Conservation (phyloP, 2,888 invertebrate species). For the Gnatocerus cornutus region DNA sequence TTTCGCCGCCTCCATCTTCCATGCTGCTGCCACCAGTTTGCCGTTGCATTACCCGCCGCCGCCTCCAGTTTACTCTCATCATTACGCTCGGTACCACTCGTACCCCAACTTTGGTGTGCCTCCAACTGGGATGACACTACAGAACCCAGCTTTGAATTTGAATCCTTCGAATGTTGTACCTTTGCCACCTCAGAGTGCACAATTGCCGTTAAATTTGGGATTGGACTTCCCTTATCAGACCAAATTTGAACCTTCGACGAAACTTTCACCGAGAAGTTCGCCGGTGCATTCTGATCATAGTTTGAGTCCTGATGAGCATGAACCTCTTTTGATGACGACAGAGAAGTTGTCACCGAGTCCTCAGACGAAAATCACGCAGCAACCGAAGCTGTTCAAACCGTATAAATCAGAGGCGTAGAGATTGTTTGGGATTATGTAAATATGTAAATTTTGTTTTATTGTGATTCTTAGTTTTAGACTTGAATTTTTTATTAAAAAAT, state of each 20-base stretch:
- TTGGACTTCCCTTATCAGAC: slow-evolving; percentile 61
- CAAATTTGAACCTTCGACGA: slow-evolving; percentile 50
- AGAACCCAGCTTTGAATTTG: slow-evolving; percentile 62
- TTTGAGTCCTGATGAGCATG: slow-evolving; percentile 65
- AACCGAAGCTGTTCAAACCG: slow-evolving; percentile 84
- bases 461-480: not conserved
- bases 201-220: slow-evolving; percentile 59
- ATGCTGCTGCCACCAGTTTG: slow-evolving; percentile 85
- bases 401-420: slow-evolving; percentile 77
- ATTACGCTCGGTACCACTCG: slow-evolving; percentile 75
- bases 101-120: slow-evolving; percentile 67
- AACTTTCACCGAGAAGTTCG: slow-evolving; percentile 64
- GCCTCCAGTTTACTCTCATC: slow-evolving; percentile 75
- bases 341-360: slow-evolving; percentile 61
- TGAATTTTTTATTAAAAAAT: too few relatives aligned
- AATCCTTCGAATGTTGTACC: slow-evolving; percentile 51
- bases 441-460: slow-evolving; percentile 5
- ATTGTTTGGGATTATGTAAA: slow-evolving; percentile 8
- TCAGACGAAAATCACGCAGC: slow-evolving; percentile 68
- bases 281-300: slow-evolving; percentile 68
- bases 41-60: slow-evolving; percentile 74
- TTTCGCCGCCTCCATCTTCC: slow-evolving; percentile 92
- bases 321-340: slow-evolving; percentile 66
- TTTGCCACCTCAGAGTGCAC: slow-evolving; percentile 64
- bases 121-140: slow-evolving; percentile 71